phyloP scores from a whole-genome alignment of 2,113 vertebrate genomes.

The Myiozetetes cayanensis region DNA sequence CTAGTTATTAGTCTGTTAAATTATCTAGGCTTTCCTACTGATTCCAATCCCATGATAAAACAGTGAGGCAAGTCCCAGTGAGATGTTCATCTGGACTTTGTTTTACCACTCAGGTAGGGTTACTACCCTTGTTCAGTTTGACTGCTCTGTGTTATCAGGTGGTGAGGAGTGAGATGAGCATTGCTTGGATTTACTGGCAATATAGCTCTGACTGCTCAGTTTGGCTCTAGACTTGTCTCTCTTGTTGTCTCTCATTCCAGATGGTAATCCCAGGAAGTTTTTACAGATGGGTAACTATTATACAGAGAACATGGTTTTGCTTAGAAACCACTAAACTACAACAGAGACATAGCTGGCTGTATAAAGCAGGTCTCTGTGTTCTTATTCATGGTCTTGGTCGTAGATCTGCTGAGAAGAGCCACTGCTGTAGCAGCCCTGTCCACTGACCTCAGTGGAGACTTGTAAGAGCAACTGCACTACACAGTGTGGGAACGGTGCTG shows the following conservation, averaged over 20 bases:
- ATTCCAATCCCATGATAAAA: not conserved
- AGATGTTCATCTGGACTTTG: not conserved
- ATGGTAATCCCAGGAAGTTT: not conserved
- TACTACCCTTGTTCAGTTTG: not conserved
- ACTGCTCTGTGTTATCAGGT: not conserved
- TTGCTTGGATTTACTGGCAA: not conserved
- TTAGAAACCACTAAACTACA: not conserved
- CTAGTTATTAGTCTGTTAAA: not conserved
- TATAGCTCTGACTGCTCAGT: not conserved
- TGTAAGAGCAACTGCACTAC: not conserved
- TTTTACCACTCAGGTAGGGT: not conserved
- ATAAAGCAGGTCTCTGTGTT: not conserved
- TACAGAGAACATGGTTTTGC: not conserved
- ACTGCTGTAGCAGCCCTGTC: not conserved
- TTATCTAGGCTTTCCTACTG: not conserved
- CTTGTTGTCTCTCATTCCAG: not conserved
- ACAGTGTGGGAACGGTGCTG: not conserved
- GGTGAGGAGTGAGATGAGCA: not conserved
- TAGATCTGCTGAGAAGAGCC: not conserved
- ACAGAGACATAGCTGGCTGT: not conserved
- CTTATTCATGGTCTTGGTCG: rapidly evolving
- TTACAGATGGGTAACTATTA: not conserved
- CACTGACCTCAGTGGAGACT: not conserved
- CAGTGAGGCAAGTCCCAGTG: not conserved
- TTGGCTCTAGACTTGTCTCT: not conserved